phyloP scores from a whole-genome alignment of 2,888 invertebrate genomes.

The Tenthredo livida region DNA sequence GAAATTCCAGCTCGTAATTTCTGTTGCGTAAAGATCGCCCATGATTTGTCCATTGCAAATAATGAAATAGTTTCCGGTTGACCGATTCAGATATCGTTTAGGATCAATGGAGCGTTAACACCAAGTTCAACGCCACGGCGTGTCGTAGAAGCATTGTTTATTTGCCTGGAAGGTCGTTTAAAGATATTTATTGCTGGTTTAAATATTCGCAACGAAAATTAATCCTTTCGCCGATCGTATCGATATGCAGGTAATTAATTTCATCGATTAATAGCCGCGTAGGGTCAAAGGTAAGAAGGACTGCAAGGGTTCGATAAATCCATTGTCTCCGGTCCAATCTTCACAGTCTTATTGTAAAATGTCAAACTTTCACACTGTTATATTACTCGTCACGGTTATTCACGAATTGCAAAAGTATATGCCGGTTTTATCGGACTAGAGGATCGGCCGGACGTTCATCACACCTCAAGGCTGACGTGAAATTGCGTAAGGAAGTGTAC shows the following conservation, averaged over 20 bases:
- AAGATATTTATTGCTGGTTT: not conserved
- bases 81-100: conserved; percentile 21
- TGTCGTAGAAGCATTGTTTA: not conserved
- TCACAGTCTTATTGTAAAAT: not conserved
- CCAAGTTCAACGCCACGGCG: conserved; percentile 38
- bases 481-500: conserved; percentile 14
- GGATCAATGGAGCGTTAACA: conserved; percentile 36
- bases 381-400: conserved; percentile 26
- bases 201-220: not conserved
- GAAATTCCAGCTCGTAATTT: not conserved
- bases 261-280: not conserved
- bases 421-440: conserved; percentile 17
- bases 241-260: not conserved
- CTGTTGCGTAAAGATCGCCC: not conserved
- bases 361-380: conserved; percentile 15
- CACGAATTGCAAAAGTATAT: conserved; percentile 39
- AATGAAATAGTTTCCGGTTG: conserved; percentile 15
- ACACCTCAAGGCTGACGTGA: conserved; percentile 30
- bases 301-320: not conserved
- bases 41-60: not conserved
- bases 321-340: not conserved
- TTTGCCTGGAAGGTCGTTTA: conserved; percentile 7
- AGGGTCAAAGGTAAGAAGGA: not conserved
- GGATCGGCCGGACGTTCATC: conserved; percentile 42
- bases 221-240: not conserved